Base-by-base conservation (phyloP, 2,888 invertebrate genomes). In the Sarcophaga rosellei region DNA sequence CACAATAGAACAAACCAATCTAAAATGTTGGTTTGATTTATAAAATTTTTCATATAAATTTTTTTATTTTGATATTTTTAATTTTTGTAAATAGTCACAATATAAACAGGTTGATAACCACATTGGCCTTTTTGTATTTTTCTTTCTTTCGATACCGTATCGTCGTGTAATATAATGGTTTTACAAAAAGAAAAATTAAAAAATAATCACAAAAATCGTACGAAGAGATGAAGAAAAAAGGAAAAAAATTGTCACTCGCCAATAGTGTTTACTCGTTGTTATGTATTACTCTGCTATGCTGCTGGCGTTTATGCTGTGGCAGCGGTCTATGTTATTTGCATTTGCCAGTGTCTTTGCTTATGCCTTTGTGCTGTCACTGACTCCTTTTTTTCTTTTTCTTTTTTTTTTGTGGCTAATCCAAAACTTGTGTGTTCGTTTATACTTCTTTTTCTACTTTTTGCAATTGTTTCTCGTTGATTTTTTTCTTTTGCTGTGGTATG, bases 131-230 rank as follows among this genome's bases (percentile, higher is more conserved):
- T 70, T 66, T 75, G 61, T 81, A 68, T 25, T 76, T 75, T 75
- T 81, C 73, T 81, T 70, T 81, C 69, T 81, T 76, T 73, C 23
- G 66, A 63, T 76, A 59, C 63, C 66, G 69, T 68, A 69, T 80
- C 72, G 12, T 85, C 81, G 63, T 80, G 57, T 70, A 79, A 79
- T 17, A 8, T 76, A 73, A 65, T 57, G 68, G 83, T 76, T 82
- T 81, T 69, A 70, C 69, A 62, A 47, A 82, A 75, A 68, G 82
- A 85, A 69, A 72, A 70, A 23, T 47, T 53, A 57, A 65, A 79
- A 75, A 85, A 85, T 86, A 75, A 84, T 86, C 84, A 86, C 83
- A 86, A 81, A 80, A 80, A 81, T 81, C 77, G 44, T 78, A 81
- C 23, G 86, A 86, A 79, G 20, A 65, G 65, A 66, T 72, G 65